These are phyloP conservation scores for Fragum sueziense DNA, from an alignment of 2,888 invertebrate species.

Conservation along the genomic window DNA sequence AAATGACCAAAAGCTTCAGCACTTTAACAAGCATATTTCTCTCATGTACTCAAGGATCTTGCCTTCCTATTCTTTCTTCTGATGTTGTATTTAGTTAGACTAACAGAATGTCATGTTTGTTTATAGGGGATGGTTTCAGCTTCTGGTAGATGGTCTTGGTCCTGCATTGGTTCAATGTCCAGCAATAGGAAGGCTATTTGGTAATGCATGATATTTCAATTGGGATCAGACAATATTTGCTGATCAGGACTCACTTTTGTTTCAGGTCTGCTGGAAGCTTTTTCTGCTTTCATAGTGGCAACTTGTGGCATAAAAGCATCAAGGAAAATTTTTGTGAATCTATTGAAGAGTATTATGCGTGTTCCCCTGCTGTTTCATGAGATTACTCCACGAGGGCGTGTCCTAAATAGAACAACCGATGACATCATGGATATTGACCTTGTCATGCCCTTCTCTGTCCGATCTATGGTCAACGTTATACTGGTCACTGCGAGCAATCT, in stretches of 20 bases:
- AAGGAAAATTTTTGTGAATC: slow-evolving; percentile 74
- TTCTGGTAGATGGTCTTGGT: neutral
- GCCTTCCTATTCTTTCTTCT: neutral
- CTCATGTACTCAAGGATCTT: neutral
- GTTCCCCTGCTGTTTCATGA: slow-evolving; percentile 73
- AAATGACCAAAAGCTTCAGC: neutral
- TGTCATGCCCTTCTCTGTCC: slow-evolving; percentile 76
- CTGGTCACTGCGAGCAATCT: slow-evolving; percentile 62
- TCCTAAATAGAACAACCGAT: slow-evolving; percentile 81
- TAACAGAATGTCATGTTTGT: no score
- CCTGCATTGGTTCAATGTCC: neutral
- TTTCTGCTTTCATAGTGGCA: slow-evolving; percentile 75
- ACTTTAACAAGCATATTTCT: neutral
- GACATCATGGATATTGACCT: slow-evolving; percentile 77
- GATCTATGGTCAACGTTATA: slow-evolving; percentile 77
- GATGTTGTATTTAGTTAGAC: no score
- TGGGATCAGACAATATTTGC: neutral
- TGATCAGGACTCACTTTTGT: slow-evolving; percentile 28
- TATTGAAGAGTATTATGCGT: slow-evolving; percentile 78
- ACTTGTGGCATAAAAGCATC: slow-evolving; percentile 82
- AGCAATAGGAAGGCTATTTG: neutral
- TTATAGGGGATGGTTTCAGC: neutral
- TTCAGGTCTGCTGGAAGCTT: slow-evolving; percentile 72
- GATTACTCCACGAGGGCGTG: slow-evolving; percentile 82
- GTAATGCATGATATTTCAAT: neutral